Conservation (phyloP, 2,888 invertebrate species). For the Cremastinae sp. region DNA sequence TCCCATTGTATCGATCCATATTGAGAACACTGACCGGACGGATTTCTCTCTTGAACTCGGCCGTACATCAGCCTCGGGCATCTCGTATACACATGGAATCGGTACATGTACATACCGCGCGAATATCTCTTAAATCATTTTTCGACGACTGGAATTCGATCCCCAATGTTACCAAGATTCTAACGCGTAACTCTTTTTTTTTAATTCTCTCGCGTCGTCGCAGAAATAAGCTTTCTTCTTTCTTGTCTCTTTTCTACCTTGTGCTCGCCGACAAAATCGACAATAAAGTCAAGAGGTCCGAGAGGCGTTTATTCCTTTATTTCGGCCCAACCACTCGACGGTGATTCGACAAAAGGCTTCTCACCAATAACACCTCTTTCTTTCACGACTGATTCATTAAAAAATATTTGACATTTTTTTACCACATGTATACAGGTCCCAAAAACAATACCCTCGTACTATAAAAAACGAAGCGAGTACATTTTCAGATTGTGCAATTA, state of each 20-base stretch:
- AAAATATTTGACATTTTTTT: background rate
- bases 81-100: constrained; percentile 6
- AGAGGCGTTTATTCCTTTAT: constrained; percentile 55
- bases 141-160: constrained; percentile 53
- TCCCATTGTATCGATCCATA: constrained; percentile 42
- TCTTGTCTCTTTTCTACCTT: constrained; percentile 22
- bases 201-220: constrained; percentile 19
- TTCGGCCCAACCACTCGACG: constrained; percentile 39
- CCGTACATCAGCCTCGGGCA: constrained; percentile 51
- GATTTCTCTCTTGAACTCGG: constrained; percentile 36
- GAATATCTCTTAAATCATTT: constrained; percentile 46
- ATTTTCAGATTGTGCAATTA: no score
- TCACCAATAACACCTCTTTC: constrained; percentile 34
- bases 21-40: constrained; percentile 48
- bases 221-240: no score
- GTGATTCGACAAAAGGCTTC: constrained; percentile 33
- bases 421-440: no score
- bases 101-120: constrained; percentile 17
- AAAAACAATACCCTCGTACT: no score
- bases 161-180: constrained; percentile 43
- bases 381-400: background rate
- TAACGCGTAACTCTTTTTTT: constrained; percentile 35
- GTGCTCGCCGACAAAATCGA: constrained; percentile 46
- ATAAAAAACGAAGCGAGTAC: no score
- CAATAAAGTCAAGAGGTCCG: constrained; percentile 25